These are phyloP conservation scores for Philereme vetulata DNA, from an alignment of 2,888 invertebrate species.

Conservation along the genomic window DNA sequence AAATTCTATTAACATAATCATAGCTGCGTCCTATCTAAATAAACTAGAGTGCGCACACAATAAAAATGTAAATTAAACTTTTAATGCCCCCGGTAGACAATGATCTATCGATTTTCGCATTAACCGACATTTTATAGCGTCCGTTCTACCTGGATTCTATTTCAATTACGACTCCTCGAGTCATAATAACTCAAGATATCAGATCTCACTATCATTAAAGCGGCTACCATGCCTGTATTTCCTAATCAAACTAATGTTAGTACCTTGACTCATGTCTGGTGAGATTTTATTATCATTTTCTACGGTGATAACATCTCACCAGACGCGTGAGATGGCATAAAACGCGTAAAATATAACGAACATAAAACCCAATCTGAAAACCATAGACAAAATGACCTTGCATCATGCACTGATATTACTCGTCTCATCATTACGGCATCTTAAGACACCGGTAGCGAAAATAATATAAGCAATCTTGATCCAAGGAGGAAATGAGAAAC, in stretches of 20 bases:
- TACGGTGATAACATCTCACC: not conserved
- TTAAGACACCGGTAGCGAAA: constrained; percentile 46
- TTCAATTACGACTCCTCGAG: constrained; percentile 19
- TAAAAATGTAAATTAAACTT: constrained; percentile 17
- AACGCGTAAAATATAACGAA: not conserved
- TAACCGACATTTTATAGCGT: constrained; percentile 13
- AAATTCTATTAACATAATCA: constrained; percentile 21
- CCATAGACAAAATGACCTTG: constrained; percentile 19
- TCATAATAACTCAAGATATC: constrained; percentile 22
- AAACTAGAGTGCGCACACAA: constrained; percentile 16
- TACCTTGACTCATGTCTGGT: constrained; percentile 7
- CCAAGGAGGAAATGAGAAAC: constrained; percentile 60
- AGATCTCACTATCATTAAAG: constrained; percentile 22
- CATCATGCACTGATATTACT: constrained; percentile 26
- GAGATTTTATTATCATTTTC: constrained; percentile 7
- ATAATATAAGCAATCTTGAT: constrained; percentile 53
- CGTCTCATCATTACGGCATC: constrained; percentile 41
- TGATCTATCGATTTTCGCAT: constrained; percentile 20
- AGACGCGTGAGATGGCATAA: not conserved
- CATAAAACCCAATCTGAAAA: not conserved
- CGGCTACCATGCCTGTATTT: constrained; percentile 6
- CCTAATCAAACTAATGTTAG: constrained; percentile 6
- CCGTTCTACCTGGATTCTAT: constrained; percentile 23
- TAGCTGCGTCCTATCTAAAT: constrained; percentile 7
- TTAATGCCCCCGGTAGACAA: constrained; percentile 8